A percentile compares a stretch with the other conserved stretches of the same genome.
These are phyloP conservation scores for Bryconaethiops microstoma DNA, from an alignment of 2,797 vertebrate species.

Conservation along the genomic window DNA sequence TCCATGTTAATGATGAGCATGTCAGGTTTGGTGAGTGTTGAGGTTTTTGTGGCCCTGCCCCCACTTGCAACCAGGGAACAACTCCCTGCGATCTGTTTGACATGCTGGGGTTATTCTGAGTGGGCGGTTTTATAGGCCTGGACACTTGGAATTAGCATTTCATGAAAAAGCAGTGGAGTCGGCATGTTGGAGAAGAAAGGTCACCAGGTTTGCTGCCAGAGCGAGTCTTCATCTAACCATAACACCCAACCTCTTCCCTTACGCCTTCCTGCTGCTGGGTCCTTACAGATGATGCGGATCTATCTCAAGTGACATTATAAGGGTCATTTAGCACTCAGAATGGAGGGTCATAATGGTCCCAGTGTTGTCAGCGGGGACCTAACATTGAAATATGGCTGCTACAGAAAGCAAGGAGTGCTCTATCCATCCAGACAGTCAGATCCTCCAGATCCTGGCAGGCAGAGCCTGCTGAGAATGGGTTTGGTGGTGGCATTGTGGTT, in stretches of 20 bases:
- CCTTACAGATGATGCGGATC: slow-evolving; percentile 74
- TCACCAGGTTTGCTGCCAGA: slow-evolving; percentile 77
- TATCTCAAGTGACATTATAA: slow-evolving; percentile 74
- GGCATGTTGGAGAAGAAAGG: slow-evolving; percentile 77
- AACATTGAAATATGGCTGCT: slow-evolving; percentile 48
- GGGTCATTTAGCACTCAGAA: slow-evolving; percentile 74
- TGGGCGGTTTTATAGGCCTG: slow-evolving; percentile 67
- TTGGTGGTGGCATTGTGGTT: slow-evolving; percentile 33
- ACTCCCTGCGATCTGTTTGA: slow-evolving; percentile 62
- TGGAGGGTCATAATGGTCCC: slow-evolving; percentile 63
- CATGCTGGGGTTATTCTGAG: slow-evolving; percentile 64
- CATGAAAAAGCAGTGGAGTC: slow-evolving; percentile 77
- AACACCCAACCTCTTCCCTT: slow-evolving; percentile 40
- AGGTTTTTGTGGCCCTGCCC: slow-evolving; percentile 43
- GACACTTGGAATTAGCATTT: slow-evolving; percentile 77
- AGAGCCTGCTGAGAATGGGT: background rate
- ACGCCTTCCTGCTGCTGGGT: slow-evolving; percentile 66
- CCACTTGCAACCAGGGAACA: slow-evolving; percentile 55
- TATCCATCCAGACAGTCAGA: slow-evolving; percentile 22
- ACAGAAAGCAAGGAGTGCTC: slow-evolving; percentile 29
- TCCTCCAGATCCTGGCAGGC: background rate
- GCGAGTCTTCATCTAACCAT: slow-evolving; percentile 60
- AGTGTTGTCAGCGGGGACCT: slow-evolving; percentile 18
- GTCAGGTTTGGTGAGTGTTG: background rate
- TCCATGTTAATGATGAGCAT: background rate